Evolutionary conservation across 2,797 vertebrate species (phyloP).

Genomic region (Chelon labrosus): DNA sequence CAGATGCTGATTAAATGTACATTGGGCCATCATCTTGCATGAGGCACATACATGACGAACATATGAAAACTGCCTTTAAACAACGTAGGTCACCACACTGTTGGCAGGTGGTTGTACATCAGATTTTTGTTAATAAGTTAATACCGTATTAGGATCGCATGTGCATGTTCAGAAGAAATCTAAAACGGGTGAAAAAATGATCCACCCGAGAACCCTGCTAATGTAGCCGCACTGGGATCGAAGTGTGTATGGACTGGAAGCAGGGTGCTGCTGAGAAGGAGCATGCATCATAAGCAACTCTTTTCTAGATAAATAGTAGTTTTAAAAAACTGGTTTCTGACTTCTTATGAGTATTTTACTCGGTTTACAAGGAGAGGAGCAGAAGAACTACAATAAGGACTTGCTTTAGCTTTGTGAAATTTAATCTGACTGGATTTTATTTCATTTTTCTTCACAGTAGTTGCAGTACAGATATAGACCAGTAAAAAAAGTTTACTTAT

Average conservation of each 20-base stretch:
- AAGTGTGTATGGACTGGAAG: conserved; percentile 8
- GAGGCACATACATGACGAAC: conserved; percentile 52
- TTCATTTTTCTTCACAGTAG: conserved; percentile 1
- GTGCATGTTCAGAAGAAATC: background rate
- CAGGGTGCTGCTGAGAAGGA: conserved; percentile 22
- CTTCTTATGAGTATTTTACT: conserved; percentile 51
- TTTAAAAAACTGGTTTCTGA: conserved; percentile 48
- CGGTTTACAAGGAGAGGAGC: conserved; percentile 42
- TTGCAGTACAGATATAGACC: conserved; percentile 4
- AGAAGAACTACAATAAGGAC: conserved; percentile 23
- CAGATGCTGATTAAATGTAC: conserved; percentile 80
- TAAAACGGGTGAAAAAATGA: background rate
- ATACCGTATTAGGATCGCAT: background rate
- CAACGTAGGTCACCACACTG: conserved; percentile 30
- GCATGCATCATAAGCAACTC: conserved; percentile 53
- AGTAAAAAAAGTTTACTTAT: background rate
- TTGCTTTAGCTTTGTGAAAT: conserved; percentile 34
- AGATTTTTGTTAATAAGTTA: background rate
- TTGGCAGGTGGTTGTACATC: conserved; percentile 3
- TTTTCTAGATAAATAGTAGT: conserved; percentile 54
- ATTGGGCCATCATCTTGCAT: conserved; percentile 52
- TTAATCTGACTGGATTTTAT: background rate
- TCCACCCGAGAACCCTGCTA: conserved; percentile 2
- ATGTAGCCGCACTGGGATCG: conserved; percentile 8
- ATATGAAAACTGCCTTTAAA: conserved; percentile 40